Evolutionary conservation across 2,888 invertebrate species (phyloP), one percentile per base, ranked within the genome.

Genomic region (Ditula angustiorana): DNA sequence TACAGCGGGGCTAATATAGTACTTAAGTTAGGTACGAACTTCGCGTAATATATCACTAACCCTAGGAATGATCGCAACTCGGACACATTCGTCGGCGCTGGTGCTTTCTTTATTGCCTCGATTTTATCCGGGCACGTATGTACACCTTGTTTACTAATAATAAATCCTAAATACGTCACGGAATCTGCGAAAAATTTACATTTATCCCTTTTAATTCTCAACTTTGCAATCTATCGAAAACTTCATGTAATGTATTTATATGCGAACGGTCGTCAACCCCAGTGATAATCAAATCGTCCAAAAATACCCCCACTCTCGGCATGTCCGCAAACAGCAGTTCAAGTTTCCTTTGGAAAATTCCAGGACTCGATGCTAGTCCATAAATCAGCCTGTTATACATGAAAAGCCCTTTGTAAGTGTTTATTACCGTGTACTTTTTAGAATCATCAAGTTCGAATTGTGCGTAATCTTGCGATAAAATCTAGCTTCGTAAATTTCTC

Each of bases 21-120:
- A 49, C 67, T 70, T 5, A 68, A 55, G 16, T 73, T 69, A 24
- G 16, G 28, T 2, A 73, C 19, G 24, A 72, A 74, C 19, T 69
- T 74, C 0, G 55, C 67, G 52, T 72, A 74, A 16, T 71, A 74
- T 70, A 73, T 74, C 0, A 67, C 50, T 21, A 70, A 21, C 0
- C 72, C 72, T n/a, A 74, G 44, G 33, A 73, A 76, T 0, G 73
- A 37, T 0, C 71, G 21, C 7, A 73, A 24, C 24, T 76, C 73
- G 0, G 68, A 49, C 0, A 74, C 41, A 58, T 71, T 74, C 0
- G 28, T 68, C 0, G 68, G 69, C 7, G 53, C 37, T 0, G 68
- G 41, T 0, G 46, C 44, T 0, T 65, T 47, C 7, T 24, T 49
- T 1, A 72, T 71, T 3, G 70, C 71, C 0, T 64, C 19, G 7